These are phyloP conservation scores for Mercenaria mercenaria DNA, from an alignment of 1,140 invertebrate genomes.

Conservation along the genomic window DNA sequence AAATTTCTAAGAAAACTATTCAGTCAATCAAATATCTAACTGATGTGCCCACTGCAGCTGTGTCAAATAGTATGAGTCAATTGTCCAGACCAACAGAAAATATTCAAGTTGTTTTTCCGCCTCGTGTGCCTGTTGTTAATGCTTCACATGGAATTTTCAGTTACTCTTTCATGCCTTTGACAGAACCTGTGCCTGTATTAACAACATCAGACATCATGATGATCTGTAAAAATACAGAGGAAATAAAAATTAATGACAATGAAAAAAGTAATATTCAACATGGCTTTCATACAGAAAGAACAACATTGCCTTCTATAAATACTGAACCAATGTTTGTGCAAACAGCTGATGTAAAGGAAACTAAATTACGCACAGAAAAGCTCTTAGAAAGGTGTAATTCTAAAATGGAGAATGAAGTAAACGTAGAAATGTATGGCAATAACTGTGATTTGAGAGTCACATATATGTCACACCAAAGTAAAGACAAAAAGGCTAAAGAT, in stretches of 20 bases:
- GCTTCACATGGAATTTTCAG: neutral
- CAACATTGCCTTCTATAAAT: neutral
- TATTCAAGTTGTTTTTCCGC: neutral
- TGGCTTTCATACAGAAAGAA: neutral
- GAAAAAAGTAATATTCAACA: neutral
- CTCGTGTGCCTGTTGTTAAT: neutral
- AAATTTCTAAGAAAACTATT: neutral
- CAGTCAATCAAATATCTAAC: neutral
- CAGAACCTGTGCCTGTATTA: neutral
- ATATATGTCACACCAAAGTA: conserved; percentile 47
- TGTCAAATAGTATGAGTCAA: too few species aligned
- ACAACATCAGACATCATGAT: neutral
- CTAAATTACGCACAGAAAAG: neutral
- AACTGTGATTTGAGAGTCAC: conserved; percentile 57
- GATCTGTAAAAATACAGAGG: neutral
- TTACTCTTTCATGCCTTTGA: neutral
- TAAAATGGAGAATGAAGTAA: neutral
- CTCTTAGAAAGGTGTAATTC: neutral
- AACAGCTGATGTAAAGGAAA: neutral
- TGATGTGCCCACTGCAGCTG: neutral
- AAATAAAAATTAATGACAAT: neutral
- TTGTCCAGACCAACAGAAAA: too few species aligned
- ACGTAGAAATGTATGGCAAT: conserved; percentile 45
- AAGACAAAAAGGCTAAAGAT: conserved; percentile 52
- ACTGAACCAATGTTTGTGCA: neutral